A percentile compares a stretch with the other conserved stretches of the same genome.
phyloP scores from a whole-genome alignment of 1,140 invertebrate genomes.

The Charaxes varanes region DNA sequence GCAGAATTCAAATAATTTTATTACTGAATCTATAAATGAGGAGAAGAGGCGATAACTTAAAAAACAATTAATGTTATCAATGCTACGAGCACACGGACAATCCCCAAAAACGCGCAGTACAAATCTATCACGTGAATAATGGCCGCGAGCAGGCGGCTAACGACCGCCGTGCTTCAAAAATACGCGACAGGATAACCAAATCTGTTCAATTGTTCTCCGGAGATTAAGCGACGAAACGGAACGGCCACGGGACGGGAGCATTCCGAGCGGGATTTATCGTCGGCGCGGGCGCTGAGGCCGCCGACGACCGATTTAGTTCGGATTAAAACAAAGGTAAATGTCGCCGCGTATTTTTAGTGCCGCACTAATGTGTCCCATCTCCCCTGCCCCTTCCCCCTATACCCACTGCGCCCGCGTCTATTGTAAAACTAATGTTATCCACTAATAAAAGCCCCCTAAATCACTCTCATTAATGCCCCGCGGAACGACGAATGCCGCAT shows the following conservation, averaged over 20 bases:
- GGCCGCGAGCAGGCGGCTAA: constrained; percentile 19
- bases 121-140: constrained; percentile 21
- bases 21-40: too few relatives aligned
- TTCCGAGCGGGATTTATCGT: constrained; percentile 45
- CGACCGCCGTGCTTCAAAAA: constrained; percentile 17
- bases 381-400: neutral
- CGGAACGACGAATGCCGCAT: neutral
- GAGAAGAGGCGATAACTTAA: too few relatives aligned
- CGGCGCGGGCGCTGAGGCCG: constrained; percentile 17
- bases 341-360: constrained; percentile 28
- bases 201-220: constrained; percentile 31
- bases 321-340: constrained; percentile 31
- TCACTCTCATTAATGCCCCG: constrained; percentile 10
- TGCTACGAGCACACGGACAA: too few relatives aligned
- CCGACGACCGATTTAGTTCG: constrained; percentile 27
- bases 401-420: neutral
- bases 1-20: too few relatives aligned
- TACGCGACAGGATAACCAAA: constrained; percentile 24
- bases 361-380: constrained; percentile 15
- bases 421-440: constrained; percentile 9
- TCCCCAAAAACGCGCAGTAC: too few relatives aligned
- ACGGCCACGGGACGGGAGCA: constrained; percentile 23
- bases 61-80: too few relatives aligned
- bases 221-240: constrained; percentile 22
- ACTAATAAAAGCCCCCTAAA: constrained; percentile 15